Conservation (phyloP, 2,113 vertebrate species). For the Plotosus lineatus region DNA sequence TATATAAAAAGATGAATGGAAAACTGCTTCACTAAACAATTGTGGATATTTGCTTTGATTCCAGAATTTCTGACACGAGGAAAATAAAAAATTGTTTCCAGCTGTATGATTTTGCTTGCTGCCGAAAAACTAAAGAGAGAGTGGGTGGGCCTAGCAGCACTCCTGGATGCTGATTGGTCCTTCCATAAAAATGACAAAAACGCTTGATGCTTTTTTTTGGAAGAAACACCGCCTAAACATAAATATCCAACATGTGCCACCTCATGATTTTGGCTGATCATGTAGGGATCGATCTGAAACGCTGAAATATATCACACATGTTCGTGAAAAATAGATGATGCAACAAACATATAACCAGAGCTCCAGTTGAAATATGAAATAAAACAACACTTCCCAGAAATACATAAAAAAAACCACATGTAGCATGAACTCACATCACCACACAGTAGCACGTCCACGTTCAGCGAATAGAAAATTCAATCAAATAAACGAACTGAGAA, state of each 20-base stretch:
- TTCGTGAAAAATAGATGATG: neutral
- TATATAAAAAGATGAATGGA: neutral
- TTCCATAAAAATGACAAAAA: neutral
- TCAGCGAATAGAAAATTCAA: neutral
- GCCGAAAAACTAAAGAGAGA: neutral
- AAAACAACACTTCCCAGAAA: neutral
- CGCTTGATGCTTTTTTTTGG: neutral
- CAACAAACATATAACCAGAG: neutral
- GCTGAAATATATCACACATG: neutral
- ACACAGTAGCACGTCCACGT: neutral
- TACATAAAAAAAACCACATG: neutral
- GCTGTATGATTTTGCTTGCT: neutral
- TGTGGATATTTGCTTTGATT: conserved; percentile 31
- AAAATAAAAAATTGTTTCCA: neutral
- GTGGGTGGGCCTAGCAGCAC: neutral
- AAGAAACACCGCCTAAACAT: neutral
- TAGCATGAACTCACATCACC: neutral
- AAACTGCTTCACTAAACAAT: conserved; percentile 56
- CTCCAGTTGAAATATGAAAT: neutral
- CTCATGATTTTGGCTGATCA: neutral
- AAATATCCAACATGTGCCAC: no score
- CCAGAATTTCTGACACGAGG: neutral
- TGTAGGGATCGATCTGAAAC: neutral
- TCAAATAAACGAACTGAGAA: no score
- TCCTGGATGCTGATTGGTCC: conserved; percentile 1